Base-by-base conservation (phyloP, 92 coral and sea anemone species). In the Chrysogorgia sp. region DNA sequence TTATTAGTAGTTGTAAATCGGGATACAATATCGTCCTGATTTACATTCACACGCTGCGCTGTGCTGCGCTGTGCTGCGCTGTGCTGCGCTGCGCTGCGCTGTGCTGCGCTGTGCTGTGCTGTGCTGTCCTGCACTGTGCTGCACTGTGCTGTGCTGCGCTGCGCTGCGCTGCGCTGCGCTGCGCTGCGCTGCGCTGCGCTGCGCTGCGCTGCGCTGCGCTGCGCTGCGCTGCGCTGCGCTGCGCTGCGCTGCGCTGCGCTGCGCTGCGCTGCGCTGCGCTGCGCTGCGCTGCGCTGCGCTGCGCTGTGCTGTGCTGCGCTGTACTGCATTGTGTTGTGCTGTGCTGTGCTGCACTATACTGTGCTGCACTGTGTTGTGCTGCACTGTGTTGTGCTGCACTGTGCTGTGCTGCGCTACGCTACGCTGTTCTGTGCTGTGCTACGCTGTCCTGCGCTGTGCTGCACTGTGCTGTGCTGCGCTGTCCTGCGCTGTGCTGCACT, bases 251-350 rank as follows among this genome's bases (percentile, higher is more conserved):
- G 50, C 50, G 50, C 50, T 43, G 50, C 50, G 50, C 50, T 43
- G 50, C 17, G 50, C 17, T 43, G 50, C 50, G 50, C 50, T 43
- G 50, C 50, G 50, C 50, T 43, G 50, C 17, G 50, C 50, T 43
- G 50, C 50, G 50, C 50, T 43, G 50, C 50, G 50, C 50, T 43
- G 50, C 17, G 50, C 50, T 43, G 50, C 50, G 50, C 50, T 43
- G 50, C 17, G 50, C 50, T 43, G 50, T 17, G 50, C 50, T 43
- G 50, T 43, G 50, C 50, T 43, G 50, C 17, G 50, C 17, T 43
- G 50, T 17, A 17, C 50, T 43, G 17, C 50, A 17, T 17, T 43
- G 50, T 43, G 50, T 43, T 43, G 50, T 17, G 50, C 50, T 43
- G 17, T 17, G 50, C 50, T 43, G 50, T 43, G 50, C 17, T 43